These are phyloP conservation scores for Myzus persicae DNA, from an alignment of 1,140 invertebrate species.

Conservation along the genomic window DNA sequence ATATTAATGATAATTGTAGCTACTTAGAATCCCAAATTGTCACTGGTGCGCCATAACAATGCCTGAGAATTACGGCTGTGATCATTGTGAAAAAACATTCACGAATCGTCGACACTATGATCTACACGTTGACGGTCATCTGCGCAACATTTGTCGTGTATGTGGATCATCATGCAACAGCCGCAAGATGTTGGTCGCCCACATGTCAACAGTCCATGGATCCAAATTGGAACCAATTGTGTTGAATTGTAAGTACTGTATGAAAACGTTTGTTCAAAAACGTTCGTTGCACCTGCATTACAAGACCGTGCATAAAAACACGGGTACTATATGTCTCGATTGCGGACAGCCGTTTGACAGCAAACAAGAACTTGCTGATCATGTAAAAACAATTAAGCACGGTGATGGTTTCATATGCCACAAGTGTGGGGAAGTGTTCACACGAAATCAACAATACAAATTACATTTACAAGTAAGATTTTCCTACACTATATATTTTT, in stretches of 20 bases:
- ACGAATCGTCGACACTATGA: conserved; percentile 34
- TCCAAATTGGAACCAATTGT: neutral
- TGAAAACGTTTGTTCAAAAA: conserved; percentile 50
- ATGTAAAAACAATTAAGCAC: neutral
- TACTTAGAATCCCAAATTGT: neutral
- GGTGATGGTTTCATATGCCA: conserved; percentile 34
- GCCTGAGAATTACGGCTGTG: conserved; percentile 14
- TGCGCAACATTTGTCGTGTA: neutral
- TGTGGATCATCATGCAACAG: conserved; percentile 35
- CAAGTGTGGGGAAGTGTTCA: conserved; percentile 34
- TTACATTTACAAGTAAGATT: conserved; percentile 48
- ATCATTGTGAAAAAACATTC: conserved; percentile 37
- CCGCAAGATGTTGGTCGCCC: neutral
- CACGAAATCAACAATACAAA: conserved; percentile 39
- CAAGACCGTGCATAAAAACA: conserved; percentile 30
- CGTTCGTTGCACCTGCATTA: conserved; percentile 38
- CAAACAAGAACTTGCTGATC: conserved; percentile 12
- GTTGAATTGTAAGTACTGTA: conserved; percentile 14
- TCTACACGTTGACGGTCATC: conserved; percentile 33
- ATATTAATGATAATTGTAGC: neutral
- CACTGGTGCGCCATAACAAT: neutral
- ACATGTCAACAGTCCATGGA: conserved; percentile 20
- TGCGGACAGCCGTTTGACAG: conserved; percentile 25
- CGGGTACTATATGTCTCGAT: neutral
- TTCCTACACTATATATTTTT: neutral